Evolutionary conservation across 92 coral and sea anemone genomes (phyloP).

Genomic region (Parazoanthus swiftii): DNA sequence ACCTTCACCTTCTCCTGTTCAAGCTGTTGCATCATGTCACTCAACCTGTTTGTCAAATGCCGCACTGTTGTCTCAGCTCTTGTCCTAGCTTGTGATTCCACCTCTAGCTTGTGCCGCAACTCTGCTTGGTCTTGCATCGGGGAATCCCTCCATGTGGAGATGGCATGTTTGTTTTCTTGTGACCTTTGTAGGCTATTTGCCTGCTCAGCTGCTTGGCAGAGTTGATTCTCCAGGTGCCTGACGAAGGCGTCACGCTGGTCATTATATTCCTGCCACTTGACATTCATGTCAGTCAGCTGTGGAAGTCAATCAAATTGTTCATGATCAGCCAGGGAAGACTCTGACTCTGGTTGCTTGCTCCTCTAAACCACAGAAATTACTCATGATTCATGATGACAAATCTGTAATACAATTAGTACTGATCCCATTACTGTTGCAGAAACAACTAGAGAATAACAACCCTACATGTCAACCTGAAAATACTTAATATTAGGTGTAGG

Average conservation of each 20-base stretch:
- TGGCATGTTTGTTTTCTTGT: background rate
- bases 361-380: too few relatives aligned
- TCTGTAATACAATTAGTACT: too few relatives aligned
- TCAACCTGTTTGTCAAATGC: slow-evolving; percentile 22
- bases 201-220: background rate
- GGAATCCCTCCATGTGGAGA: background rate
- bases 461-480: too few relatives aligned
- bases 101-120: background rate
- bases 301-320: background rate
- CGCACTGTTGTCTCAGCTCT: slow-evolving; percentile 22
- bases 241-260: slow-evolving; percentile 10
- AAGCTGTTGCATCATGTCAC: background rate
- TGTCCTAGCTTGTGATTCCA: background rate
- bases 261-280: slow-evolving; percentile 23
- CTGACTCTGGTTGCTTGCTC: background rate
- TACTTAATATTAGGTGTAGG: too few relatives aligned
- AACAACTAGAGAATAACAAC: too few relatives aligned
- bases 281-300: slow-evolving; percentile 29
- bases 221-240: slow-evolving; percentile 6
- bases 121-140: background rate
- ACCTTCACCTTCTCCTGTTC: slow-evolving; percentile 28
- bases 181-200: background rate
- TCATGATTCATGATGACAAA: too few relatives aligned
- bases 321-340: background rate
- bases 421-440: too few relatives aligned